phyloP scores from a whole-genome alignment of 2,797 vertebrate species.

The Erethizon dorsatum region DNA sequence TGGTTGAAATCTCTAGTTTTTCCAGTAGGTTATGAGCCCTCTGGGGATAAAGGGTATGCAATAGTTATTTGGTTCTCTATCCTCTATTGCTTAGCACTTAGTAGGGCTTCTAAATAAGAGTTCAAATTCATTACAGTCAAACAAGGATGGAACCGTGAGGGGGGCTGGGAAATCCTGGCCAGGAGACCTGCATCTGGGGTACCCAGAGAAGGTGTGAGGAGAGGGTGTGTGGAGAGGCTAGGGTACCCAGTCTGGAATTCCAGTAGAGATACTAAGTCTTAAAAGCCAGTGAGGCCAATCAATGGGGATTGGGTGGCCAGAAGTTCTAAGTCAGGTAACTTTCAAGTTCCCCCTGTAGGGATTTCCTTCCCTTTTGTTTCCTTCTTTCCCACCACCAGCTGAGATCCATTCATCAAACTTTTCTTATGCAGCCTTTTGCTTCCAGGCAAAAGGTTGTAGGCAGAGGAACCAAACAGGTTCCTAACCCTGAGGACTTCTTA shows the following conservation, averaged over 20 bases:
- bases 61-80: background rate
- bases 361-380: background rate
- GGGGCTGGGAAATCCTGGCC: background rate
- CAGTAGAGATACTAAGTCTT: background rate
- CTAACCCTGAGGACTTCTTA: background rate
- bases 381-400: background rate
- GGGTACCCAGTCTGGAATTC: background rate
- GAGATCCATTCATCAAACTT: background rate
- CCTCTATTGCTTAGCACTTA: background rate
- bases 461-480: background rate
- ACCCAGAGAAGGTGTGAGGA: background rate
- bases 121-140: background rate
- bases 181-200: background rate
- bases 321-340: background rate
- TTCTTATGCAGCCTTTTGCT: background rate
- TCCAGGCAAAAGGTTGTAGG: background rate
- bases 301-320: background rate
- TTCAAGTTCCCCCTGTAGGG: background rate
- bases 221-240: background rate
- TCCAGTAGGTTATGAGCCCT: background rate
- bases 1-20: slow-evolving; percentile 26
- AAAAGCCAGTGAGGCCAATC: background rate
- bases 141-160: background rate
- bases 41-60: background rate
- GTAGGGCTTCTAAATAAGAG: background rate